Evolutionary conservation across 2,888 invertebrate species (phyloP).

Genomic region (Drosophila flavopinicola): DNA sequence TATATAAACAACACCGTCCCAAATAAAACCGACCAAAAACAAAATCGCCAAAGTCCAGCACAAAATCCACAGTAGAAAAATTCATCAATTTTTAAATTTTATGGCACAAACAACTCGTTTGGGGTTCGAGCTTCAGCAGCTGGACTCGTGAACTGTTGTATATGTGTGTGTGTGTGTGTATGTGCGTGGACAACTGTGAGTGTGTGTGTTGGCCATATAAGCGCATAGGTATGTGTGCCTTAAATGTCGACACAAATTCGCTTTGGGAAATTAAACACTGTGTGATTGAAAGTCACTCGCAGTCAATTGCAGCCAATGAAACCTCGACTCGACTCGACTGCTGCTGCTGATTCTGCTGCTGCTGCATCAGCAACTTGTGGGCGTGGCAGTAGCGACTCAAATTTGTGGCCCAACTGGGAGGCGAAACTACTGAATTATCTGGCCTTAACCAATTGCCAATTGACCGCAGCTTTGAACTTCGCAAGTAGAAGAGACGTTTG

Average conservation of each 20-base stretch:
- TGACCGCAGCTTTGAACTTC: conserved; percentile 10
- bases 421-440: conserved; percentile 51
- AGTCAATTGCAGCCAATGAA: conserved; percentile 39
- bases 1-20: too few relatives aligned
- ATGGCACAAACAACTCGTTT: conserved; percentile 39
- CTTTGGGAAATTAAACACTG: conserved; percentile 64
- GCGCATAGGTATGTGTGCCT: neutral
- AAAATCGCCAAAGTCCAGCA: conserved; percentile 14
- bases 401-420: conserved; percentile 44
- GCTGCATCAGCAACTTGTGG: conserved; percentile 35
- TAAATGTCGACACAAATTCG: conserved; percentile 49
- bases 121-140: neutral
- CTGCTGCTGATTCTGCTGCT: conserved; percentile 36
- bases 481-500: neutral
- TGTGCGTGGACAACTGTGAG: neutral
- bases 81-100: conserved; percentile 69
- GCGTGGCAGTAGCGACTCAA: conserved; percentile 21
- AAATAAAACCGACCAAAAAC: too few relatives aligned
- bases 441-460: conserved; percentile 37
- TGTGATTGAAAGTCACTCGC: conserved; percentile 62
- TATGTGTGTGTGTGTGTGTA: neutral
- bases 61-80: conserved; percentile 36
- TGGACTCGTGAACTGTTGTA: too few relatives aligned
- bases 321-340: conserved; percentile 23
- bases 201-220: neutral